A percentile compares a stretch with the other conserved stretches of the same genome.
These are phyloP conservation scores for Rhynchomys soricoides DNA, from an alignment of 2,113 vertebrate species.

Conservation along the genomic window DNA sequence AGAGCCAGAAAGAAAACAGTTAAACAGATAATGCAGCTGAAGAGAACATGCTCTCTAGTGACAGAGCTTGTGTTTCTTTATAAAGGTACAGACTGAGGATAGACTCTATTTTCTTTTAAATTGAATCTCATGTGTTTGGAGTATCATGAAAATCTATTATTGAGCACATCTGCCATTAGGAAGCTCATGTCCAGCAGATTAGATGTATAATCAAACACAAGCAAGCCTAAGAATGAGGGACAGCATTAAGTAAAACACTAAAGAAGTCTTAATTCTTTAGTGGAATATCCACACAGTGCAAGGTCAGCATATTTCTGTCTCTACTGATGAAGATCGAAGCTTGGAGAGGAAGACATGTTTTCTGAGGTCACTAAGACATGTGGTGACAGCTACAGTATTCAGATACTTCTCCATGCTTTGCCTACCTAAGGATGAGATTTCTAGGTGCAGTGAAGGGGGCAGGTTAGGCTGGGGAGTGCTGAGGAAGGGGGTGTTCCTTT, in stretches of 20 bases:
- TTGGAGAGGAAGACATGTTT: background rate
- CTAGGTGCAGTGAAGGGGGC: too few relatives aligned
- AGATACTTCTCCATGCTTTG: background rate
- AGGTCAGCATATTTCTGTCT: background rate
- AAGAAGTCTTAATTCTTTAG: background rate
- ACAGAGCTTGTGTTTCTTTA: background rate
- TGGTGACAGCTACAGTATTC: background rate
- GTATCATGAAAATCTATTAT: background rate
- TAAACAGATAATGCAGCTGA: slow-evolving; percentile 16
- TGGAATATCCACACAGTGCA: background rate
- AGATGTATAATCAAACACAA: background rate
- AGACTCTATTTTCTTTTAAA: background rate
- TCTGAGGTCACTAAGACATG: background rate
- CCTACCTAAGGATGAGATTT: too few relatives aligned
- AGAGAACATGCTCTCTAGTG: background rate
- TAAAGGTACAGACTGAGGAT: background rate
- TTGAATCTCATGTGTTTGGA: background rate
- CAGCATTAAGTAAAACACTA: background rate
- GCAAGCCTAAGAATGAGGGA: background rate
- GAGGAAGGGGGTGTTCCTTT: too few relatives aligned
- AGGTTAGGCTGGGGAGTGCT: too few relatives aligned
- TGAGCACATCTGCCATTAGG: background rate
- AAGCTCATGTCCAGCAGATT: background rate
- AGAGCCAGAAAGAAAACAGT: background rate
- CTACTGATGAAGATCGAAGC: background rate